A percentile compares a stretch with the other conserved stretches of the same genome.
Conservation (phyloP, 2,113 vertebrate species). For the Naja naja region DNA sequence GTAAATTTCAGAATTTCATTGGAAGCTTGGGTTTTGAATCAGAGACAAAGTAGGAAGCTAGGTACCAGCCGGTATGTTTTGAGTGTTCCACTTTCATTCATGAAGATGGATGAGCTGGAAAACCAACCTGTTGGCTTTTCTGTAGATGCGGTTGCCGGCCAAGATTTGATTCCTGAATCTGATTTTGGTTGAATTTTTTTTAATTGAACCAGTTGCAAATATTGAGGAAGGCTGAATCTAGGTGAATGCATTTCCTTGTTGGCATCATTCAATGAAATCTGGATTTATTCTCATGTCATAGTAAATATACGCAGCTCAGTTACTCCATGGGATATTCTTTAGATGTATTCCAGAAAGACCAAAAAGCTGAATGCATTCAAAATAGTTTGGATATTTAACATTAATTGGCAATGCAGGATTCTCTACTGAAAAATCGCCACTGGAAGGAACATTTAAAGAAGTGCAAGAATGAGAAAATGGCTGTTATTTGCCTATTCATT, state of each 20-base stretch:
- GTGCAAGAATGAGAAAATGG: conserved; percentile 64
- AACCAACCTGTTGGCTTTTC: conserved; percentile 48
- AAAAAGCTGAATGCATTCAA: conserved; percentile 24
- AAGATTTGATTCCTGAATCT: neutral
- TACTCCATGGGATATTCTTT: conserved; percentile 32
- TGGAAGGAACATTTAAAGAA: conserved; percentile 59
- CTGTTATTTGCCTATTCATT: conserved; percentile 60
- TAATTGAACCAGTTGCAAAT: conserved; percentile 14
- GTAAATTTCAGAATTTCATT: conserved; percentile 7
- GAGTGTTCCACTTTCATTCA: neutral
- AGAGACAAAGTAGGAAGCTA: neutral
- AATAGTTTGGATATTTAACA: conserved; percentile 39
- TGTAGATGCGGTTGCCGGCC: conserved; percentile 24
- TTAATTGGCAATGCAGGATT: conserved; percentile 45
- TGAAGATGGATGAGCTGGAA: conserved; percentile 17
- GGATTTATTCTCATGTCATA: neutral
- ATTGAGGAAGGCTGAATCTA: conserved; percentile 9
- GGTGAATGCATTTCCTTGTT: conserved; percentile 30
- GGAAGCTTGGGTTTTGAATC: conserved; percentile 13
- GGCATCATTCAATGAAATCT: conserved; percentile 19
- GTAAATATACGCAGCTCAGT: conserved; percentile 19
- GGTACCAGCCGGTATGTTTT: conserved; percentile 8
- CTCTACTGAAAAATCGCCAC: conserved; percentile 49
- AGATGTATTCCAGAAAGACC: conserved; percentile 44
- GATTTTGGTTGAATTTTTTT: neutral